These are phyloP conservation scores for Carassius carassius DNA, from an alignment of 2,113 vertebrate species.

Conservation along the genomic window DNA sequence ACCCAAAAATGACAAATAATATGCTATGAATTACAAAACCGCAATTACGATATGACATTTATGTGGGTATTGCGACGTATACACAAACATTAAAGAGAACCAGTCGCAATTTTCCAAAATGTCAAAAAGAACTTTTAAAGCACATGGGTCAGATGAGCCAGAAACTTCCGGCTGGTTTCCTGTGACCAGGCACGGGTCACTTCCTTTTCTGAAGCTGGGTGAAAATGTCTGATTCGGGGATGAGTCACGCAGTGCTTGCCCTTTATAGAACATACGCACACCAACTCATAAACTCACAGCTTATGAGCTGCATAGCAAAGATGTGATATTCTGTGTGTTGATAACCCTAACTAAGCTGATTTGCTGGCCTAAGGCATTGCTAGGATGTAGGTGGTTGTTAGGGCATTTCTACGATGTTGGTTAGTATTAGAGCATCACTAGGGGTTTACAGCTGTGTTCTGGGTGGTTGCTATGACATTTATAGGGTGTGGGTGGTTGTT, in stretches of 20 bases:
- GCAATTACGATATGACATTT: slow-evolving; percentile 16
- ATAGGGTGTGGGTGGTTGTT: not conserved
- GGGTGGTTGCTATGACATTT: too few relatives aligned
- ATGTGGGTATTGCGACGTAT: not conserved
- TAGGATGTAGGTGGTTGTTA: not conserved
- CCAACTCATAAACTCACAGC: slow-evolving; percentile 15
- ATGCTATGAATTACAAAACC: not conserved
- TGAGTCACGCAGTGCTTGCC: slow-evolving; percentile 48
- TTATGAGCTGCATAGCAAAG: not conserved
- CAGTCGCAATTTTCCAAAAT: slow-evolving; percentile 27
- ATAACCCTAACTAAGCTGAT: not conserved
- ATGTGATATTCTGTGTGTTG: not conserved
- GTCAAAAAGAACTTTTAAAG: slow-evolving; percentile 29
- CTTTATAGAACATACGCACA: slow-evolving; percentile 41
- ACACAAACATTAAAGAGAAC: slow-evolving; percentile 13
- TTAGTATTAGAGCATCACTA: too few relatives aligned
- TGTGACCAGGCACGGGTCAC: slow-evolving; percentile 35
- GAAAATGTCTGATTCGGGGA: slow-evolving; percentile 33
- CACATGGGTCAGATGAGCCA: slow-evolving; percentile 17
- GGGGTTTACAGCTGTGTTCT: not conserved
- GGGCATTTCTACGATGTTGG: not conserved
- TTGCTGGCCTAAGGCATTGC: not conserved
- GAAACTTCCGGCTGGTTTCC: slow-evolving; percentile 42
- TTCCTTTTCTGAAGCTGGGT: slow-evolving; percentile 47
- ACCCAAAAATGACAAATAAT: not conserved